Percentiles rank a stretch among this genome's conserved stretches.
phyloP scores from a whole-genome alignment of 2,888 invertebrate species.

The Hirudinaria manillensis region DNA sequence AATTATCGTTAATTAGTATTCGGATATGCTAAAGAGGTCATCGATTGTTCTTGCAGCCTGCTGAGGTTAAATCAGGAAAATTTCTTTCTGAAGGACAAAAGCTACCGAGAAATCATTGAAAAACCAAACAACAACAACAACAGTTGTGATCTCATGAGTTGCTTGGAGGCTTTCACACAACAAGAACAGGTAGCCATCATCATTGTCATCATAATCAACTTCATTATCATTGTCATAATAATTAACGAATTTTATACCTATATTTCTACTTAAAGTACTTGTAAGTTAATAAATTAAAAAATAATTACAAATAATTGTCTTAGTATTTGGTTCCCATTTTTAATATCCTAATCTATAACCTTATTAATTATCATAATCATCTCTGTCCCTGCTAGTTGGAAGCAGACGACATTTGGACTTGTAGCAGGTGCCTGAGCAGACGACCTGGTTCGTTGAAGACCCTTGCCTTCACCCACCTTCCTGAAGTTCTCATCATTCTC shows the following conservation, averaged over 20 bases:
- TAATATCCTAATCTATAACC: not conserved
- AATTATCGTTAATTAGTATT: too few species aligned
- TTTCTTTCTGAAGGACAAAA: not conserved
- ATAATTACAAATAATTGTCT: too few species aligned
- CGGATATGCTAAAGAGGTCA: too few species aligned
- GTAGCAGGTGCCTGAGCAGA: slow-evolving; percentile 85
- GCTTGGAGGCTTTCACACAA: slow-evolving; percentile 64
- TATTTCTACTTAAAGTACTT: too few species aligned
- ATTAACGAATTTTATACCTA: too few species aligned
- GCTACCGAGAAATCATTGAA: not conserved
- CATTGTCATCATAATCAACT: slow-evolving; percentile 1
- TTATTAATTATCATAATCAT: not conserved
- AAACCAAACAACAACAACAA: too few species aligned
- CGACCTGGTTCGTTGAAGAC: slow-evolving; percentile 83
- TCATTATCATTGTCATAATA: not conserved
- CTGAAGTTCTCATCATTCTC: slow-evolving; percentile 87
- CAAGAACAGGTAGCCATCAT: slow-evolving; percentile 51
- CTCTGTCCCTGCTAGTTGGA: slow-evolving; percentile 64
- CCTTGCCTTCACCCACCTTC: slow-evolving; percentile 85
- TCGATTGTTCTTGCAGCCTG: not conserved
- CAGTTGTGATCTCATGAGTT: slow-evolving; percentile 56
- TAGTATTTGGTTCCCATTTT: too few species aligned
- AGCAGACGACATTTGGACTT: slow-evolving; percentile 89
- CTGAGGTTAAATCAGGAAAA: not conserved
- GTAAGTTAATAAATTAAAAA: too few species aligned